These are phyloP conservation scores for Arion vulgaris DNA, from an alignment of 1,140 invertebrate species.

Conservation along the genomic window DNA sequence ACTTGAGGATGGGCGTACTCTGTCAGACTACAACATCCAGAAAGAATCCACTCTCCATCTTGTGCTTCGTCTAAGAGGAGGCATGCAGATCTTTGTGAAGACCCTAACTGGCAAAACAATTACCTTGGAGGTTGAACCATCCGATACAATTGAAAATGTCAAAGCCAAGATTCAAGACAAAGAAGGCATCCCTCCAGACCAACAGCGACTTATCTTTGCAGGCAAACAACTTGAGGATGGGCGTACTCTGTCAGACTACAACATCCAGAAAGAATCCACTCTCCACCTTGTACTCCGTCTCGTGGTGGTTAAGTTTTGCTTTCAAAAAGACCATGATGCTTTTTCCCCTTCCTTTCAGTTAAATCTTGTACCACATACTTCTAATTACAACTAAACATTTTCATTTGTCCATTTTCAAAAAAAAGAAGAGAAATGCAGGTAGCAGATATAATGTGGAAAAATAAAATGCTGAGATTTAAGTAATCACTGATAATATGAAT, in stretches of 20 bases:
- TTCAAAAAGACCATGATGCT: too few species aligned
- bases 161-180: constrained; percentile 25
- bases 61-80: constrained; percentile 51
- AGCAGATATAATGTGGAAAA: too few species aligned
- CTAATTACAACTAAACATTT: too few species aligned
- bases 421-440: too few species aligned
- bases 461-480: too few species aligned
- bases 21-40: constrained; percentile 94
- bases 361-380: too few species aligned
- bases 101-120: constrained; percentile 25
- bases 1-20: constrained; percentile 83
- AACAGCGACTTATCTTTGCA: constrained; percentile 22
- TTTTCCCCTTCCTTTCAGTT: too few species aligned
- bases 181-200: constrained; percentile 21
- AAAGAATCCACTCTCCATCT: constrained; percentile 91
- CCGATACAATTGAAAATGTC: constrained; percentile 27
- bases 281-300: constrained; percentile 12
- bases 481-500: too few species aligned
- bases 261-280: constrained; percentile 25
- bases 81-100: constrained; percentile 26
- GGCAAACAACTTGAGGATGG: constrained; percentile 26
- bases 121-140: constrained; percentile 20
- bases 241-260: constrained; percentile 17
- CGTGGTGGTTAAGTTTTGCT: too few species aligned
- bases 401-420: too few species aligned